phyloP scores from a whole-genome alignment of 2,113 vertebrate species.

The Proterorhinus semilunaris region DNA sequence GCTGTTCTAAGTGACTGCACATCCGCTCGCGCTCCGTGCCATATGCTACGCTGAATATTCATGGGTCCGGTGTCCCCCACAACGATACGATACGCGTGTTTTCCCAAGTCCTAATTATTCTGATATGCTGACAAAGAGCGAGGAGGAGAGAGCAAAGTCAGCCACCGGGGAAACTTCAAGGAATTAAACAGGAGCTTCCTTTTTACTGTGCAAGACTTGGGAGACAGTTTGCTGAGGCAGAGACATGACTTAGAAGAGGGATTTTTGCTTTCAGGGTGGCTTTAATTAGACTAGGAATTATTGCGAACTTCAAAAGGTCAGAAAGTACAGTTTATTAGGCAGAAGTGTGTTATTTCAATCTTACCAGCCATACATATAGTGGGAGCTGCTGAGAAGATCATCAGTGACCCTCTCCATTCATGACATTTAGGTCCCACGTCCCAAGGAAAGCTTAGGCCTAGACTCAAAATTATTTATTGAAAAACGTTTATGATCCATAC shows the following conservation, averaged over 20 bases:
- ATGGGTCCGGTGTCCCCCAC: conserved; percentile 52
- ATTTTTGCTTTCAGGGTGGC: not conserved
- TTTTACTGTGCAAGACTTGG: not conserved
- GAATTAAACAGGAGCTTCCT: not conserved
- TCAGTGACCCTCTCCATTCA: no score
- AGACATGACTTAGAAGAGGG: not conserved
- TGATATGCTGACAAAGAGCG: conserved; percentile 67
- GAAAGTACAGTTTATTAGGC: no score
- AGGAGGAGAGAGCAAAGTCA: conserved; percentile 68
- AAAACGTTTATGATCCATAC: no score
- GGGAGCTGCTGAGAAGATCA: no score
- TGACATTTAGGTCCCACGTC: no score
- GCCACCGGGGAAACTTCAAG: conserved; percentile 48
- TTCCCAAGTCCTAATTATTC: conserved; percentile 68
- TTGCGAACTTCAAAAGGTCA: not conserved
- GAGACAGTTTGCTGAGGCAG: not conserved
- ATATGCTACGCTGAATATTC: conserved; percentile 74
- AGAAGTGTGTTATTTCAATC: no score
- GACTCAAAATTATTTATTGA: no score
- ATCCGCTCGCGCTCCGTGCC: conserved; percentile 47
- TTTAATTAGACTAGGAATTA: not conserved
- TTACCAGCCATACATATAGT: no score
- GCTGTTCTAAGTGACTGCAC: conserved; percentile 55
- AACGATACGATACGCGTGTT: conserved; percentile 33
- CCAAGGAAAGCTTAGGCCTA: no score